Evolutionary conservation across 2,888 invertebrate species (phyloP).

Genomic region (Scaptomyza cyrtandrae): DNA sequence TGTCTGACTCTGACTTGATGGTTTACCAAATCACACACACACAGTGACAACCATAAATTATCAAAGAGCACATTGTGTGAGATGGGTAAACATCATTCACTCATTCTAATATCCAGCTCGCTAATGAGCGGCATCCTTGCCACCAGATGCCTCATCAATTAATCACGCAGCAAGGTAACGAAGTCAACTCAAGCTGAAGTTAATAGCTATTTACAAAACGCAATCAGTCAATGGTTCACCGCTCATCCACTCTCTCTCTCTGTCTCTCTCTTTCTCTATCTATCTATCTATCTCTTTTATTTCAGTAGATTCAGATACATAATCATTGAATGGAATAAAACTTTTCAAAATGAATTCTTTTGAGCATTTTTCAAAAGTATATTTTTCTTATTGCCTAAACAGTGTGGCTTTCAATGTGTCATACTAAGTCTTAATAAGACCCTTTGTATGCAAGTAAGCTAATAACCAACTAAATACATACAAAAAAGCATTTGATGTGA

Average conservation of each 20-base stretch:
- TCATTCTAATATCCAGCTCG: slow-evolving; percentile 11
- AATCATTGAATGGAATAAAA: neutral
- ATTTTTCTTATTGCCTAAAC: no score
- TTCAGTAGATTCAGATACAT: no score
- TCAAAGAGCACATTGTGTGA: slow-evolving; percentile 5
- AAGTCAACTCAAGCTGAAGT: slow-evolving; percentile 40
- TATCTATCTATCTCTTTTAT: neutral
- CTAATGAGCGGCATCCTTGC: slow-evolving; percentile 52
- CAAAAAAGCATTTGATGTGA: neutral
- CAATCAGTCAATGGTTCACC: slow-evolving; percentile 39
- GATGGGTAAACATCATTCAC: slow-evolving; percentile 30
- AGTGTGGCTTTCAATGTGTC: no score
- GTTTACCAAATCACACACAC: slow-evolving; percentile 1
- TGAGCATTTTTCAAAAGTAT: neutral
- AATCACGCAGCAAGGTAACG: slow-evolving; percentile 40
- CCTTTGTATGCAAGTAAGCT: no score
- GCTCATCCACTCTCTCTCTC: neutral
- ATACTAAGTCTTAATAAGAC: no score
- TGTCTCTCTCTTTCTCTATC: neutral
- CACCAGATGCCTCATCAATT: slow-evolving; percentile 47
- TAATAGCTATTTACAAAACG: slow-evolving; percentile 21
- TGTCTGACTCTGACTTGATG: slow-evolving; percentile 29
- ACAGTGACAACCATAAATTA: slow-evolving; percentile 10
- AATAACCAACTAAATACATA: no score
- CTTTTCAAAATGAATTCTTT: no score